Conservation (phyloP, 2,113 vertebrate genomes). For the Aldabrachelys gigantea region DNA sequence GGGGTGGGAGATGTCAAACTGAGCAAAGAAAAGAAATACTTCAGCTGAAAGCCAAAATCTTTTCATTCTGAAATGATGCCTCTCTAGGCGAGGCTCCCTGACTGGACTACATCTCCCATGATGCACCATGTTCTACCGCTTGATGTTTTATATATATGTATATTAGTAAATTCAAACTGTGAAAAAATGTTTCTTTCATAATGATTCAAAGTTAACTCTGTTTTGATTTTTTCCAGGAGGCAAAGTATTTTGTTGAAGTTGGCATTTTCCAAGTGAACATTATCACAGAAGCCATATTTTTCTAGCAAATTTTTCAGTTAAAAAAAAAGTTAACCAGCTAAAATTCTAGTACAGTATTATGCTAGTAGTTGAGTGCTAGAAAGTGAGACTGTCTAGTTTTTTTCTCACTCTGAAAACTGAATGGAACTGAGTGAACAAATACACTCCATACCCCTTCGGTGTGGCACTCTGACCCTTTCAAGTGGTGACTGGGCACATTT, state of each 20-base stretch:
- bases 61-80: background rate
- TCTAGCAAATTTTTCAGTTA: background rate
- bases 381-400: background rate
- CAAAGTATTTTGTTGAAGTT: background rate
- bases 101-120: background rate
- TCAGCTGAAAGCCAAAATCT: background rate
- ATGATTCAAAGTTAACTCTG: background rate
- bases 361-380: background rate
- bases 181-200: background rate
- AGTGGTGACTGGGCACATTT: background rate
- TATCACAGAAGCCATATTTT: background rate
- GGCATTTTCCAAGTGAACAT: background rate
- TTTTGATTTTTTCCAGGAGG: background rate
- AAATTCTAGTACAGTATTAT: background rate
- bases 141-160: background rate
- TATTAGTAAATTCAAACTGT: background rate
- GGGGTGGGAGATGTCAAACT: background rate
- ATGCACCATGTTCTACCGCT: rapidly evolving
- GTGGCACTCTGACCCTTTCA: background rate
- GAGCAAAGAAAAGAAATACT: background rate
- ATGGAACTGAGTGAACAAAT: background rate
- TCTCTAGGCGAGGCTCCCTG: rapidly evolving
- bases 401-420: background rate
- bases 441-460: background rate
- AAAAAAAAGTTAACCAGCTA: background rate